Conservation (phyloP, 2,888 invertebrate genomes). For the Agrilus mali region DNA sequence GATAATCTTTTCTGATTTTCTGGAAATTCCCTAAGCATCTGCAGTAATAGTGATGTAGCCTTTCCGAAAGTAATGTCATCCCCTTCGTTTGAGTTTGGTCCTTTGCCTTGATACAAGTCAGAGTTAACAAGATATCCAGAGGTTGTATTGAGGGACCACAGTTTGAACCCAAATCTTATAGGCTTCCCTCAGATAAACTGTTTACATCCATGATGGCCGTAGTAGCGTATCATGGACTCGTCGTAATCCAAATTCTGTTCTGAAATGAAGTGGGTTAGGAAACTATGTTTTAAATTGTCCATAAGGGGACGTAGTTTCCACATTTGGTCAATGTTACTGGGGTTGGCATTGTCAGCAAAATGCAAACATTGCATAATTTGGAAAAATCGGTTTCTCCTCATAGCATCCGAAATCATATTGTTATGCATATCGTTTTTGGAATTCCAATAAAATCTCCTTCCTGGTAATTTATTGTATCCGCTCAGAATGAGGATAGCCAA, state of each 20-base stretch:
- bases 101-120: conserved; percentile 20
- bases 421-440: neutral
- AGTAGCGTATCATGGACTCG: conserved; percentile 19
- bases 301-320: conserved; percentile 16
- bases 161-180: conserved; percentile 20
- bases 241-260: conserved; percentile 5
- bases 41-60: too few species aligned
- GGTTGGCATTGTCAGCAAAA: conserved; percentile 15
- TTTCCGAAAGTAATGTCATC: too few species aligned
- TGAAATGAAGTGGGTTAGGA: neutral
- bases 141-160: conserved; percentile 17
- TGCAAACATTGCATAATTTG: conserved; percentile 17
- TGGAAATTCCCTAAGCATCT: too few species aligned
- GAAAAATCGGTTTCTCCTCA: conserved; percentile 10
- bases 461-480: conserved; percentile 2
- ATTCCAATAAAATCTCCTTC: conserved; percentile 1
- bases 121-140: conserved; percentile 19
- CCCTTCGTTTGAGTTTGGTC: neutral
- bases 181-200: conserved; percentile 21
- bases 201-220: conserved; percentile 17
- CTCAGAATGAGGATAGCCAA: conserved; percentile 2
- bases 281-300: conserved; percentile 14
- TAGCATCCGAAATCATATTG: neutral
- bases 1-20: too few species aligned
- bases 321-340: conserved; percentile 16